phyloP scores from a whole-genome alignment of 2,888 invertebrate species.

The Hybos culiciformis region DNA sequence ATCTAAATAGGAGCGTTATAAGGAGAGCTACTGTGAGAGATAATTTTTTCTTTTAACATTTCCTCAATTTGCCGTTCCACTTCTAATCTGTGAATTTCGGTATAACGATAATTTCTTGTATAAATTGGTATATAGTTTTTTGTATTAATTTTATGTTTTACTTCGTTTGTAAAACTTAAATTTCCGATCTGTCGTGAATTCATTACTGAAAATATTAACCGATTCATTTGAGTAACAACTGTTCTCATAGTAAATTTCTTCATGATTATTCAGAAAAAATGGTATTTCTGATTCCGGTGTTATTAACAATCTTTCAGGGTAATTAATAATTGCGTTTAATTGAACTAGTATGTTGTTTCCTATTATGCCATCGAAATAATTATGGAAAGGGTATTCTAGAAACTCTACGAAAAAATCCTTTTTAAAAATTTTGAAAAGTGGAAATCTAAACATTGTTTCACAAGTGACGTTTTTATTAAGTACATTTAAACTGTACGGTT shows the following conservation, averaged over 20 bases:
- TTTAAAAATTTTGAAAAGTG: background rate
- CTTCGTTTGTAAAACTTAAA: background rate
- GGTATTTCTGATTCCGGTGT: background rate
- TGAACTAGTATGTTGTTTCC: background rate
- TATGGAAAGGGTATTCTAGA: background rate
- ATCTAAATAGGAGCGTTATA: background rate
- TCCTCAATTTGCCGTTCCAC: conserved; percentile 11
- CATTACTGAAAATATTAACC: background rate
- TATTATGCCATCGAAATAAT: background rate
- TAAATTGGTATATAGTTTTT: conserved; percentile 8
- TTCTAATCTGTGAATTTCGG: conserved; percentile 11
- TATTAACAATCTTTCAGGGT: background rate
- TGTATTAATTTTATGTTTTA: conserved; percentile 6
- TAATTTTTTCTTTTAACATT: conserved; percentile 15
- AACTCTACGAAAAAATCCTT: background rate
- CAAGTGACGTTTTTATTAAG: background rate
- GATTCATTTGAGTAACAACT: too few species aligned
- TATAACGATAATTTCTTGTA: conserved; percentile 11
- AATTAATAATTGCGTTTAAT: background rate
- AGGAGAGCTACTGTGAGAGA: conserved; percentile 6
- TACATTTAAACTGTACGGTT: background rate
- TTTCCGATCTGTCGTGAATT: too few species aligned
- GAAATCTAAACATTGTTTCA: background rate
- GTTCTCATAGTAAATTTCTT: background rate
- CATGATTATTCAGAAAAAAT: background rate